A percentile compares a stretch with the other conserved stretches of the same genome.
Conservation (phyloP, 2,113 vertebrate genomes). For the Atlantisia rogersi region DNA sequence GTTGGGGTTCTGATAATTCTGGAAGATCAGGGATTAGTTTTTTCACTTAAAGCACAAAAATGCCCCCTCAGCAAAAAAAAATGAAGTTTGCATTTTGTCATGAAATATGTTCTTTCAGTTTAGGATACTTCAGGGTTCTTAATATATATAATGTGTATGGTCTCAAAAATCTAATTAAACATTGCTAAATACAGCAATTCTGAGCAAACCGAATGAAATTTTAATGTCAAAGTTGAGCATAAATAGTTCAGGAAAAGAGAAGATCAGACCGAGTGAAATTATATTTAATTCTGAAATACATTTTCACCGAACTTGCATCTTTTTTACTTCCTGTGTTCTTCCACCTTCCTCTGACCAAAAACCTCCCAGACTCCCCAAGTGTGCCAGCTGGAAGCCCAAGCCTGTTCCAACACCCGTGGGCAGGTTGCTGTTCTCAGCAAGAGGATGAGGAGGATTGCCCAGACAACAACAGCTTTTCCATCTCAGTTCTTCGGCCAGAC, state of each 20-base stretch:
- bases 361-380: neutral
- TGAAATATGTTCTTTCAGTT: neutral
- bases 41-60: neutral
- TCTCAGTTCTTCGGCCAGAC: neutral
- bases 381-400: neutral
- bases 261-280: neutral
- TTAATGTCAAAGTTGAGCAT: slow-evolving; percentile 44
- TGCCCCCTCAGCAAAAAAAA: neutral
- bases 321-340: neutral
- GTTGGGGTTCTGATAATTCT: neutral
- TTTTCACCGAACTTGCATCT: neutral
- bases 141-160: neutral
- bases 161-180: slow-evolving; percentile 30
- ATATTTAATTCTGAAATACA: neutral
- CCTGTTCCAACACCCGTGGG: accelerated
- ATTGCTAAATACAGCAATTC: slow-evolving; percentile 28
- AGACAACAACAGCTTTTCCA: neutral
- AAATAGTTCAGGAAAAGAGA: neutral
- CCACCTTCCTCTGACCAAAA: neutral
- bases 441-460: neutral
- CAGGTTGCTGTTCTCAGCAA: neutral
- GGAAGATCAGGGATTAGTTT: neutral
- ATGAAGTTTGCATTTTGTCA: neutral
- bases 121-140: neutral
- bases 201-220: neutral